A percentile compares a stretch with the other conserved stretches of the same genome.
Evolutionary conservation across 2,113 vertebrate species (phyloP).

Genomic region (Chaetodon trifascialis): DNA sequence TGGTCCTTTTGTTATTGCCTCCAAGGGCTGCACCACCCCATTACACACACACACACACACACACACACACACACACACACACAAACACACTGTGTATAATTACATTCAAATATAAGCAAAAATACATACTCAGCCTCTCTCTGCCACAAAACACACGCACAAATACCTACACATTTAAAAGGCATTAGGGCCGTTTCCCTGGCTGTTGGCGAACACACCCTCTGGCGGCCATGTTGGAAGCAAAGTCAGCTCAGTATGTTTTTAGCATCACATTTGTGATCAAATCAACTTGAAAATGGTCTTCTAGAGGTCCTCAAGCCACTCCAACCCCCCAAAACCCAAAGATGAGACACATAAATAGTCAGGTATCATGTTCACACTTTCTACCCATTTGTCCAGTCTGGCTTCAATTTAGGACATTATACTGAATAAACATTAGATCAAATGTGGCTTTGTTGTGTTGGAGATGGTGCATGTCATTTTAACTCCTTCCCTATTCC

Average conservation of each 20-base stretch:
- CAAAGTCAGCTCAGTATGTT: background rate
- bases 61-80: conserved; percentile 45
- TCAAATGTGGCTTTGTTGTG: background rate
- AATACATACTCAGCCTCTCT: conserved; percentile 5
- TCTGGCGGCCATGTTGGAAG: conserved; percentile 32
- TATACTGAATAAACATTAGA: background rate
- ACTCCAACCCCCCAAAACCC: background rate
- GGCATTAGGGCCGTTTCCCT: background rate
- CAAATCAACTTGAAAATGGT: background rate
- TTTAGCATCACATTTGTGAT: background rate
- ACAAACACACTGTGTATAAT: conserved; percentile 26
- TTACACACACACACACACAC: conserved; percentile 41
- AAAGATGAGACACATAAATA: background rate
- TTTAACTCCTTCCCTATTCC: background rate
- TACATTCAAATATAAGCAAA: conserved; percentile 6
- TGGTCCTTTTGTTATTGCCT: conserved; percentile 75
- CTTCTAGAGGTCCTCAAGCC: background rate
- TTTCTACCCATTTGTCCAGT: background rate
- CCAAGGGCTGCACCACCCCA: conserved; percentile 60
- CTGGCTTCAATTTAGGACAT: background rate
- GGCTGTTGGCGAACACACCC: conserved; percentile 1
- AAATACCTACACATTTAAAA: conserved; percentile 15
- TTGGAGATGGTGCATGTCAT: background rate
- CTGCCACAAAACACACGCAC: conserved; percentile 13
- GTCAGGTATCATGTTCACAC: background rate